Base-by-base conservation (phyloP, 2,113 vertebrate species). In the Scopus umbretta region DNA sequence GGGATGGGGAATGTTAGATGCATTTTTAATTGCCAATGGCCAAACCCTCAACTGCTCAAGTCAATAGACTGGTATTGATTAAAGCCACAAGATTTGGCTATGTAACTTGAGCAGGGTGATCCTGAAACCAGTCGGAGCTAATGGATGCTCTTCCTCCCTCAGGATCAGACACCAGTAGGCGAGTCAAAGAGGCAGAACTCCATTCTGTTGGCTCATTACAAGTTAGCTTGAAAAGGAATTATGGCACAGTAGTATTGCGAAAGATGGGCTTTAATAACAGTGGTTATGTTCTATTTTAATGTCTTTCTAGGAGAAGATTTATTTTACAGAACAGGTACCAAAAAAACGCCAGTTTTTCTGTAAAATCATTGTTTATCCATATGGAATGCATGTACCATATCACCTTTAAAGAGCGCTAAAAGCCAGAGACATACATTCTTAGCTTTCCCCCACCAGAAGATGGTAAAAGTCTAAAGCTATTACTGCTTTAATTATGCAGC, bases 351-450 rank as follows among this genome's bases (percentile, higher is more conserved):
- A 21, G 11, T 42, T 93, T 93, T 80, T 88, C 93, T 80, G 75
- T 81, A 78, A 97, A 95, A 92, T 88, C 34, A 50, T 74, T 32
- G 78, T 83, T 83, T 83, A 59, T 78, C 79, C 75, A 38, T 32
- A 25, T 40, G 80, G 95, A 95, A 92, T 96, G 96, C 96, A 94
- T 87, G 92, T 96, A 97, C 96, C 97, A 97, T 92, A 97, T 98
- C 98, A 98, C 98, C 98, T 98, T 94, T 78, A 76, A 97, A 96
- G 90, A 96, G 78, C 17, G 96, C 68, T 76, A 94, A 96, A 88
- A 97, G 94, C 93, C 94, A 97, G 86, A 97, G 68, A 94, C 92
- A 96, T 88, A 79, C 20, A 71, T 97, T 97, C 87, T 96, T 91
- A 97, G 97, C 95, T 85, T 97, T 96, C 50, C 86, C 87, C 11